These are phyloP conservation scores for Oxycera nigricornis DNA, from an alignment of 2,888 invertebrate genomes.

Conservation along the genomic window DNA sequence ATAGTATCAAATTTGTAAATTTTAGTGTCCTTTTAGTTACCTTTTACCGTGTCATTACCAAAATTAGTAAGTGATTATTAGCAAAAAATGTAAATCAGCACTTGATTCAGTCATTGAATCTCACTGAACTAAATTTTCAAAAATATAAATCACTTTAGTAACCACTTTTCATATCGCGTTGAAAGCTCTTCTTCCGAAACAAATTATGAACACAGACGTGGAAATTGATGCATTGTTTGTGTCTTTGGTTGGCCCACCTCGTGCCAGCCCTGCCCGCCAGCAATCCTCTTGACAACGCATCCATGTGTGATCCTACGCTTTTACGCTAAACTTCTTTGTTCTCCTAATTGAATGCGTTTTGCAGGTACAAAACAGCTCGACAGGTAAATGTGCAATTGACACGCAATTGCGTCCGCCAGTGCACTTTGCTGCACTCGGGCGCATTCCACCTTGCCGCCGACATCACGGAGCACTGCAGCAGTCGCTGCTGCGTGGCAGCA, in stretches of 20 bases:
- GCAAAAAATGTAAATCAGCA: no score
- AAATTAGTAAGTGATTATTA: no score
- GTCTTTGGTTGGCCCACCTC: background rate
- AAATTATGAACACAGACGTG: no score
- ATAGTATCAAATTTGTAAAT: no score
- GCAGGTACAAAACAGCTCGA: constrained; percentile 44
- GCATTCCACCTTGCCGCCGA: background rate
- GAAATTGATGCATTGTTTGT: no score
- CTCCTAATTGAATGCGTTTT: constrained; percentile 46
- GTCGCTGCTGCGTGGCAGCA: constrained; percentile 7
- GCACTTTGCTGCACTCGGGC: background rate
- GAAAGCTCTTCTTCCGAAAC: no score
- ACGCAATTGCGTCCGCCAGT: constrained; percentile 44
- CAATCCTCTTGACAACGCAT: background rate
- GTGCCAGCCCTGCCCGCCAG: background rate
- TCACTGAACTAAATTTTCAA: no score
- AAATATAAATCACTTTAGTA: no score
- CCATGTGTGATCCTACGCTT: constrained; percentile 32
- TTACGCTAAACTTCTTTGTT: constrained; percentile 44
- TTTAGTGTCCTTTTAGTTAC: no score
- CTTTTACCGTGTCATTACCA: no score
- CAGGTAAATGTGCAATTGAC: constrained; percentile 42
- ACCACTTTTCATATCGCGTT: no score
- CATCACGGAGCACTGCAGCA: background rate
- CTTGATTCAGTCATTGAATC: no score